phyloP scores from a whole-genome alignment of 2,113 vertebrate species.

The Catagonus wagneri region DNA sequence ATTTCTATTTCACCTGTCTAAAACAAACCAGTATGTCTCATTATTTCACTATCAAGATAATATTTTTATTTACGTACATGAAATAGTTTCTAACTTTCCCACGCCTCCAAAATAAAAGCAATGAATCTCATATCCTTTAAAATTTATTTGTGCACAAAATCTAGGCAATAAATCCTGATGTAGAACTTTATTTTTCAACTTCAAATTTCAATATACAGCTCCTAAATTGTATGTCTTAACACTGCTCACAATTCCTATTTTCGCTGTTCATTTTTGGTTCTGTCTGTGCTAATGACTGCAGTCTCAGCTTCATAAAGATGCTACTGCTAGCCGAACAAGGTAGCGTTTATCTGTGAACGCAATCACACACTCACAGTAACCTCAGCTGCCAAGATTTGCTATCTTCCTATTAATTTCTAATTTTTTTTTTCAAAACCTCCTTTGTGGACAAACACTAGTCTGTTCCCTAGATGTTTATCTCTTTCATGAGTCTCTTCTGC shows the following conservation, averaged over 20 bases:
- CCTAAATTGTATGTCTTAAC: background rate
- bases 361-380: background rate
- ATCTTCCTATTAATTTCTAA: background rate
- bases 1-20: conserved; percentile 17
- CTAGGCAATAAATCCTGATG: conserved; percentile 23
- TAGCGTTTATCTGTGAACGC: background rate
- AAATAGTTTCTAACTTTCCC: conserved; percentile 6
- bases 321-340: background rate
- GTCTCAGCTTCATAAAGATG: background rate
- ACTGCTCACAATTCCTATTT: background rate
- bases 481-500: background rate
- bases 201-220: background rate
- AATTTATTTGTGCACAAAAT: background rate
- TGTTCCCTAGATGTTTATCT: background rate
- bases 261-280: background rate
- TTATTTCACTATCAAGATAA: background rate
- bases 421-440: background rate
- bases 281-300: background rate
- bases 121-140: background rate
- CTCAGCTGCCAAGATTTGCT: background rate
- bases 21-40: conserved; percentile 12
- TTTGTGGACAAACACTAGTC: background rate
- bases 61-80: conserved; percentile 1
- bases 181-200: conserved; percentile 28
- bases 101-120: conserved; percentile 30